Evolutionary conservation across 1,140 invertebrate genomes (phyloP), one percentile per base, ranked within the genome.

Genomic region (Globodera rostochiensis): DNA sequence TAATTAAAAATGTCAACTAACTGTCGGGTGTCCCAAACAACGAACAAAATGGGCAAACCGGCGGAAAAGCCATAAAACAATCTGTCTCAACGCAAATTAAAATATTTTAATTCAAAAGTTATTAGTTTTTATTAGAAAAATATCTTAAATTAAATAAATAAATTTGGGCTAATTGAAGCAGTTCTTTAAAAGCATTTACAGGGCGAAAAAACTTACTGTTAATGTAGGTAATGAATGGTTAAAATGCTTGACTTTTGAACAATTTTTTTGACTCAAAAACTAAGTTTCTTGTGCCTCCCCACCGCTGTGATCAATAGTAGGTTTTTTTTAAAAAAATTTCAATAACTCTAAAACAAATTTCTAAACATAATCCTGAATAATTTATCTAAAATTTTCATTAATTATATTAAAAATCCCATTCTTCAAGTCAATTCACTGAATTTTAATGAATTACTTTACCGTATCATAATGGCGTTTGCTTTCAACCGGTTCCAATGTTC

Each of bases 21-120:
- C 69, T 71, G 25, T 71, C 69, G 1, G 8, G 69, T 71, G 69
- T 71, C 69, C 69, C 69, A 71, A 36, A 71, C 36, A 36, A 71
- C n/a, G 25, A 45, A 71, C 9, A 71, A 71, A 71, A 71, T 36
- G 69, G 69, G 69, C 57, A 64, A 64, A 15, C 57, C 57, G 19
- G 19, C 57, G 19, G 57, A 19, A 13, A 64, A 64, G 0, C 11
- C 57, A 19, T 64, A 64, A 15, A 64, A 64, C 13, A 64, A 19
- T 19, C 57, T 64, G 19, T 36, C 36, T 36, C 36, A 36, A 36
- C 36, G 36, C 2, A 36, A 64, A 19, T 19, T 6, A 64, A 64
- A 64, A 19, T 64, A 19, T 19, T 19, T 15, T 19, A 64, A 64
- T n/a, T 19, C 13, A 15, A 60, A 60, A 15, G 19, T 15, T 19